Conservation (phyloP, 2,888 invertebrate species). For the Drosophila demipolita region DNA sequence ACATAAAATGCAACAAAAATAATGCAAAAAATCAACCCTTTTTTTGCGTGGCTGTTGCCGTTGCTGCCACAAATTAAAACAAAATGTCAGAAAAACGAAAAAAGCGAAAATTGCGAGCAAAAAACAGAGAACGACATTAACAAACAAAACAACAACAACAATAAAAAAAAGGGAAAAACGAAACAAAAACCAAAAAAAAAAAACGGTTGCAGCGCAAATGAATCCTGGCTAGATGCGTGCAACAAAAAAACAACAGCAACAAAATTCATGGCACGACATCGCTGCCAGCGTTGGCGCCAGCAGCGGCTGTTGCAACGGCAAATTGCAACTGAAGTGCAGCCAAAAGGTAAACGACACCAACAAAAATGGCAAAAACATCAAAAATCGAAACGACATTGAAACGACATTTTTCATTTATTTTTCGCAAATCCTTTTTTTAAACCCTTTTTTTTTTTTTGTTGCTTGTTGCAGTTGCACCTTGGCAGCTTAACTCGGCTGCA, state of each 20-base stretch:
- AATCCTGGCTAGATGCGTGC: conserved; percentile 75
- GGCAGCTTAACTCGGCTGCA: conserved; percentile 1
- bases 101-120: conserved; percentile 57
- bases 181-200: conserved; percentile 28
- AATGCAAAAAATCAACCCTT: conserved; percentile 76
- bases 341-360: conserved; percentile 82
- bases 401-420: conserved; percentile 81
- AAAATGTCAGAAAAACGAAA: conserved; percentile 76
- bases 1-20: conserved; percentile 57
- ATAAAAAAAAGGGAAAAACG: conserved; percentile 41
- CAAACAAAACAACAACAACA: conserved; percentile 33
- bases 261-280: conserved; percentile 37
- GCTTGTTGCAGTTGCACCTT: conserved; percentile 3
- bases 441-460: neutral
- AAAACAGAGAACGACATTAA: conserved; percentile 46
- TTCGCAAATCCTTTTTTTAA: conserved; percentile 39
- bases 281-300: conserved; percentile 28
- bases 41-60: conserved; percentile 47
- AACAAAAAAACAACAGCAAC: conserved; percentile 53
- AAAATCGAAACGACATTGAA: conserved; percentile 80
- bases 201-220: conserved; percentile 62
- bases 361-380: conserved; percentile 34
- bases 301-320: conserved; percentile 61
- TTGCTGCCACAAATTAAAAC: conserved; percentile 79
- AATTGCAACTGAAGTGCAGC: conserved; percentile 79